A percentile compares a stretch with the other conserved stretches of the same genome.
phyloP scores from a whole-genome alignment of 1,140 invertebrate genomes.

The Choristoneura fumiferana region DNA sequence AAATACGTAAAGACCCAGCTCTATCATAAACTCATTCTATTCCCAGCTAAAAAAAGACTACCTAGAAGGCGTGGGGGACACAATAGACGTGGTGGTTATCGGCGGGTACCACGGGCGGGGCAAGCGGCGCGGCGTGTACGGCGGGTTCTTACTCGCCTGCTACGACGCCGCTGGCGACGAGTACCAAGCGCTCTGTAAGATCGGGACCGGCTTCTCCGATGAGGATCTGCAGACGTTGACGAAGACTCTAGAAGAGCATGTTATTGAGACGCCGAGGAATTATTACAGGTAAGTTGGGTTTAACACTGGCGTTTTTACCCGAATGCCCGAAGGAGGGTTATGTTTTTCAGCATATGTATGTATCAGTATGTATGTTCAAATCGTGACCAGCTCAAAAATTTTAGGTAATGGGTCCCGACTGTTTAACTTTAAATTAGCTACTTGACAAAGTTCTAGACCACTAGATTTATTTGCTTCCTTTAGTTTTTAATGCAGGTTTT shows the following conservation, averaged over 20 bases:
- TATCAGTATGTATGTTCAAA: no score
- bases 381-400: no score
- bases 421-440: no score
- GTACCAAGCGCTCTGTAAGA: constrained; percentile 91
- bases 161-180: constrained; percentile 96
- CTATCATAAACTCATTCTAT: neutral
- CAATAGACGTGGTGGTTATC: constrained; percentile 96
- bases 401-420: no score
- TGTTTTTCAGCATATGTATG: no score
- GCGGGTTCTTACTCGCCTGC: constrained; percentile 98
- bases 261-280: constrained; percentile 85
- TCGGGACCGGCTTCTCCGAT: constrained; percentile 98
- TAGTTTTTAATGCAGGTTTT: neutral
- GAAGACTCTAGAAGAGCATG: constrained; percentile 87
- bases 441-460: no score
- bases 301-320: no score
- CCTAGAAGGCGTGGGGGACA: constrained; percentile 96
- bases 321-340: no score
- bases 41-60: constrained; percentile 97
- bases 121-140: constrained; percentile 95
- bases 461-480: no score
- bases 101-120: constrained; percentile 97
- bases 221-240: constrained; percentile 91
- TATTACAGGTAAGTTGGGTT: constrained; percentile 86
- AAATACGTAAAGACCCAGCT: no score